Evolutionary conservation across 2,888 invertebrate genomes (phyloP).

Genomic region (Germaria angustata): DNA sequence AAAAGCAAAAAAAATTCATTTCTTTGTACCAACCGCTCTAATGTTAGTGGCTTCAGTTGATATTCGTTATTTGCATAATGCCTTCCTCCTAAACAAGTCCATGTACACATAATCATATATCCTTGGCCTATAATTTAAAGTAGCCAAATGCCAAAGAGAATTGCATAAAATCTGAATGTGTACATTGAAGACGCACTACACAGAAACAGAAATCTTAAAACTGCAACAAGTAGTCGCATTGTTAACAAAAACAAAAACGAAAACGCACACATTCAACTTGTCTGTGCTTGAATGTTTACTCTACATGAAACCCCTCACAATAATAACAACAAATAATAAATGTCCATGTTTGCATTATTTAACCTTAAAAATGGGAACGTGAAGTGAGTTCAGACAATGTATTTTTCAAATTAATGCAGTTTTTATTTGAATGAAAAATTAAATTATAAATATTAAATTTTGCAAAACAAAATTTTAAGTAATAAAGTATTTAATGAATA

Average conservation of each 20-base stretch:
- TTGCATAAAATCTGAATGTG: not conserved
- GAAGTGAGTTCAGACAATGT: constrained; percentile 8
- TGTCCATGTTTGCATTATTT: constrained; percentile 10
- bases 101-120: too few relatives aligned
- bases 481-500: not conserved
- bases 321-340: not conserved
- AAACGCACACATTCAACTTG: not conserved
- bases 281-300: too few relatives aligned
- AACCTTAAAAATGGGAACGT: constrained; percentile 40
- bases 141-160: constrained; percentile 22
- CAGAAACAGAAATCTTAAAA: too few relatives aligned
- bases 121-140: constrained; percentile 44
- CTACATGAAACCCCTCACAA: too few relatives aligned
- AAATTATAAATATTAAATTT: constrained; percentile 21
- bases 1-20: not conserved
- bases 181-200: not conserved
- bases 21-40: not conserved
- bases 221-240: not conserved
- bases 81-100: too few relatives aligned
- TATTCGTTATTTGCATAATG: not conserved
- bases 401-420: constrained; percentile 36
- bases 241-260: not conserved
- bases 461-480: not conserved
- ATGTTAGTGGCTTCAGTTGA: not conserved
- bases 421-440: not conserved